Conservation (phyloP, 1,140 invertebrate species). For the Odontomachus brunneus region DNA sequence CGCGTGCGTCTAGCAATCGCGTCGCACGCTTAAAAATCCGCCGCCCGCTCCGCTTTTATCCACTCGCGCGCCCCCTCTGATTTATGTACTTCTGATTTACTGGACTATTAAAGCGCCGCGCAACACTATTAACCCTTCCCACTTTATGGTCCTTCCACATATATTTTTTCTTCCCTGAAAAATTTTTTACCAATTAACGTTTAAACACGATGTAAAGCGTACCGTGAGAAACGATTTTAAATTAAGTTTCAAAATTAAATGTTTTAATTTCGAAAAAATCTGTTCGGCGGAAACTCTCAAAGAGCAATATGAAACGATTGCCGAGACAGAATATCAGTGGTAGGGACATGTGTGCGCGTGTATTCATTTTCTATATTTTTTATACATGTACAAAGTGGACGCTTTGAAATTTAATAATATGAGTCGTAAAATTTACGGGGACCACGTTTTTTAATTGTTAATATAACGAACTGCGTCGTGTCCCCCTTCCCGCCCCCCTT, state of each 20-base stretch:
- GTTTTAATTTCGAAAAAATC: slow-evolving; percentile 49
- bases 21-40: slow-evolving; percentile 34
- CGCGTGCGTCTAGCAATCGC: slow-evolving; percentile 7
- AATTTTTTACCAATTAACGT: slow-evolving; percentile 14
- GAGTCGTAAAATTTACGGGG: slow-evolving; percentile 31
- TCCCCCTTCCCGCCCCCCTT: no score
- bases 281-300: background rate
- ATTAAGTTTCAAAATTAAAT: slow-evolving; percentile 49
- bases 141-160: slow-evolving; percentile 22
- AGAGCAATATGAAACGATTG: slow-evolving; percentile 45
- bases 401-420: slow-evolving; percentile 57
- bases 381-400: background rate
- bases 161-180: no score
- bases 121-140: slow-evolving; percentile 48
- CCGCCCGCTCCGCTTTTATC: background rate
- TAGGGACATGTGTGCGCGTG: background rate
- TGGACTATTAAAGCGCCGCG: slow-evolving; percentile 42
- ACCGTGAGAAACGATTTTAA: slow-evolving; percentile 32
- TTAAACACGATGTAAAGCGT: no score
- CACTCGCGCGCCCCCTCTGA: background rate
- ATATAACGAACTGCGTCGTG: slow-evolving; percentile 42
- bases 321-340: slow-evolving; percentile 40
- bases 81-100: slow-evolving; percentile 47
- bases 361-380: background rate
- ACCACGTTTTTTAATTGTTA: slow-evolving; percentile 36